phyloP scores from a whole-genome alignment of 2,888 invertebrate genomes.

The Tyria jacobaeae region DNA sequence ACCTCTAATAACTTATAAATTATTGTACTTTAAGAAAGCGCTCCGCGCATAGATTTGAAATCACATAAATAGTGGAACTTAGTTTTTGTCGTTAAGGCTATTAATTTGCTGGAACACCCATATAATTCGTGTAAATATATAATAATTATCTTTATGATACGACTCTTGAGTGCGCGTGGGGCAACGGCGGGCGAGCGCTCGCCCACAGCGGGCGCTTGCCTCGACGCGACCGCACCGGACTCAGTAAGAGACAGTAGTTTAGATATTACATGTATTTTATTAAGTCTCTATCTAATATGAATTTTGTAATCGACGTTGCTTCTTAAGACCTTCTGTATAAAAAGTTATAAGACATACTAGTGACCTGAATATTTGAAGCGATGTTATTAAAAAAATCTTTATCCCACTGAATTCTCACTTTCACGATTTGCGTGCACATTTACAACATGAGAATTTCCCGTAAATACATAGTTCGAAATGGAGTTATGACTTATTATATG shows the following conservation, averaged over 20 bases:
- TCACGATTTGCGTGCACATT: slow-evolving; percentile 83
- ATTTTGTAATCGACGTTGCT: slow-evolving; percentile 86
- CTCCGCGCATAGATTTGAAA: slow-evolving; percentile 81
- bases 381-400: slow-evolving; percentile 78
- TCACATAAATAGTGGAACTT: slow-evolving; percentile 84
- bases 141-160: slow-evolving; percentile 82
- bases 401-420: slow-evolving; percentile 84
- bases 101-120: slow-evolving; percentile 84
- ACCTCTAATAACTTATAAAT: slow-evolving; percentile 76
- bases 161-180: slow-evolving; percentile 70
- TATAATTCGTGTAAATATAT: slow-evolving; percentile 86
- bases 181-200: slow-evolving; percentile 28
- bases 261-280: slow-evolving; percentile 85
- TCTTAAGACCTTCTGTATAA: slow-evolving; percentile 85
- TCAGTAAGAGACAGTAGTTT: slow-evolving; percentile 76
- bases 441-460: slow-evolving; percentile 78
- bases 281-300: slow-evolving; percentile 84
- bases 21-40: slow-evolving; percentile 80
- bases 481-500: slow-evolving; percentile 82
- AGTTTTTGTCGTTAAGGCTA: slow-evolving; percentile 83
- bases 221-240: slow-evolving; percentile 49
- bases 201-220: too few relatives aligned
- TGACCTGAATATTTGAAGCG: slow-evolving; percentile 86
- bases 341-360: slow-evolving; percentile 85
- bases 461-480: slow-evolving; percentile 78